phyloP scores from a whole-genome alignment of 1,140 invertebrate species.

The Drosophila pectinifera region DNA sequence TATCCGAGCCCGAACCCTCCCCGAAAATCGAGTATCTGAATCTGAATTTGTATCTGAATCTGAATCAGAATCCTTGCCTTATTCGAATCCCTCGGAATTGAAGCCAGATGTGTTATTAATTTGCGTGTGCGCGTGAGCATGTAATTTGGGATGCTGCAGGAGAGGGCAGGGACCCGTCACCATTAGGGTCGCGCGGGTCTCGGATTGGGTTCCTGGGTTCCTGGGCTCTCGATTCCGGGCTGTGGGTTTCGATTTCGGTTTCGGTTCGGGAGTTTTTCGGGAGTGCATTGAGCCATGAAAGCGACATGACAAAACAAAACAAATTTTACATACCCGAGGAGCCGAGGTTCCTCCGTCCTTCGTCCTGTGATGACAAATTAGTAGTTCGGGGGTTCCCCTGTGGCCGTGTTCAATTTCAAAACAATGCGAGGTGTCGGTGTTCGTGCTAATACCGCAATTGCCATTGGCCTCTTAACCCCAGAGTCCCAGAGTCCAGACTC shows the following conservation, averaged over 20 bases:
- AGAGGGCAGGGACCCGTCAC: no score
- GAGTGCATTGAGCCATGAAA: constrained; percentile 80
- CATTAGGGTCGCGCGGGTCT: no score
- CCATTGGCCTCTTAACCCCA: constrained; percentile 41
- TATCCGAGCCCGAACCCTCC: constrained; percentile 14
- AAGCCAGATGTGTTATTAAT: constrained; percentile 84
- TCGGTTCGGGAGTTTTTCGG: constrained; percentile 29
- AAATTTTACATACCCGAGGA: constrained; percentile 71
- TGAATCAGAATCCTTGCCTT: constrained; percentile 6
- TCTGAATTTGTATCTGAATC: no score
- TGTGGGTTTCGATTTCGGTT: constrained; percentile 12
- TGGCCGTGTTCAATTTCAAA: constrained; percentile 60
- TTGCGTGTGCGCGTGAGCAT: constrained; percentile 84
- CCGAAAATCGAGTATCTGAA: neutral
- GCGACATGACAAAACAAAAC: constrained; percentile 84
- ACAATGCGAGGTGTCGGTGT: constrained; percentile 60
- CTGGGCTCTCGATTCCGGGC: neutral
- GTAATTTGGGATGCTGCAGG: constrained; percentile 81
- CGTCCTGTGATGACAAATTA: constrained; percentile 62
- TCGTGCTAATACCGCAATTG: constrained; percentile 80
- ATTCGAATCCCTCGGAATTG: constrained; percentile 31
- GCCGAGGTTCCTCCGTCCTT: neutral
- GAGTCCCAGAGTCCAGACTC: neutral
- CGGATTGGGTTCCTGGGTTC: constrained; percentile 6
- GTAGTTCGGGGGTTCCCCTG: constrained; percentile 11